Percentiles rank a stretch among this genome's conserved stretches.
Conservation (phyloP, 2,113 vertebrate genomes). For the Accipiter virgatus region DNA sequence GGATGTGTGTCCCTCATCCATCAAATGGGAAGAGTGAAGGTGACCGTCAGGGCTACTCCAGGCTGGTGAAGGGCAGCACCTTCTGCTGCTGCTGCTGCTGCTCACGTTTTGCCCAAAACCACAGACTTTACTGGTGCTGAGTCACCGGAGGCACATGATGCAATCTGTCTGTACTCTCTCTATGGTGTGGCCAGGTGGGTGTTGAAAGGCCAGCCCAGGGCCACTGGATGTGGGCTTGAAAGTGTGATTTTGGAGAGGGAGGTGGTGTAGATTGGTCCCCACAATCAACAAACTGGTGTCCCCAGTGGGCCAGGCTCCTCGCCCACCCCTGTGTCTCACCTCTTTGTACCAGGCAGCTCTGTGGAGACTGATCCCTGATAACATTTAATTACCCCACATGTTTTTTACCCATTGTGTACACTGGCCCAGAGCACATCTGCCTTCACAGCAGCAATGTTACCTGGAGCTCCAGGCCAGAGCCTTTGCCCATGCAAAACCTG, state of each 20-base stretch:
- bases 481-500: background rate
- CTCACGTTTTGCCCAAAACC: background rate
- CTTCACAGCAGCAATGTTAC: accelerated
- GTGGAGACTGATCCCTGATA: background rate
- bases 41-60: background rate
- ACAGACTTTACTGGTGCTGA: background rate
- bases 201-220: background rate
- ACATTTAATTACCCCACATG: background rate
- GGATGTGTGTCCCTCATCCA: background rate
- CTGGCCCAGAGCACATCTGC: background rate
- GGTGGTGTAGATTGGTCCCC: background rate
- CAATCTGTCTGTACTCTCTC: accelerated
- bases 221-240: background rate
- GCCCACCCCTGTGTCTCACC: background rate
- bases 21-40: background rate
- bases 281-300: background rate
- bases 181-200: accelerated
- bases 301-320: background rate
- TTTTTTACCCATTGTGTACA: background rate
- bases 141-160: background rate
- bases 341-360: background rate
- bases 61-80: background rate
- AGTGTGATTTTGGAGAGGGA: background rate
- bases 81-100: background rate
- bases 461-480: background rate